Conservation (phyloP, 2,113 vertebrate genomes). For the Tapirus terrestris region DNA sequence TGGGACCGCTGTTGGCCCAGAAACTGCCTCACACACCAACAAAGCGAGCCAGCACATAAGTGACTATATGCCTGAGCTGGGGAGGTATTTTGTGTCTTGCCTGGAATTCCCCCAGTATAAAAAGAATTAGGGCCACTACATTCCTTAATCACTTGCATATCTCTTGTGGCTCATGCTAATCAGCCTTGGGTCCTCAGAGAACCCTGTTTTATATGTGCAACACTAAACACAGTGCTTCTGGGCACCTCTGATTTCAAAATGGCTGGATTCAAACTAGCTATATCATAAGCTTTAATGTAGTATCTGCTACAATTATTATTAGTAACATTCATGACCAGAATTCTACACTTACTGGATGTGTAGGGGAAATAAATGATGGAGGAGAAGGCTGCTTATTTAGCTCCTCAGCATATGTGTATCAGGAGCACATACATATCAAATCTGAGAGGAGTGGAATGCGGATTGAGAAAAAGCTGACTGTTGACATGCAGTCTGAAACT, state of each 20-base stretch:
- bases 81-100: background rate
- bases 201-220: background rate
- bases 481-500: background rate
- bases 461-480: background rate
- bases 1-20: background rate
- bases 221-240: background rate
- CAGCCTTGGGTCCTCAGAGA: background rate
- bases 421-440: background rate
- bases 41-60: background rate
- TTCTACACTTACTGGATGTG: background rate
- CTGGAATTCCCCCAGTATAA: background rate
- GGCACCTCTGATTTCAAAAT: background rate
- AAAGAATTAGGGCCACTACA: background rate
- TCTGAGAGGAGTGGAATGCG: background rate
- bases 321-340: background rate
- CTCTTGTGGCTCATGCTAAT: background rate
- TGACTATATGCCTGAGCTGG: background rate
- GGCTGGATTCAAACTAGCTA: background rate
- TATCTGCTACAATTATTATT: background rate
- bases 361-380: background rate
- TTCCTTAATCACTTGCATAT: background rate
- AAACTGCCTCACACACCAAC: background rate
- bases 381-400: background rate
- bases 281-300: background rate
- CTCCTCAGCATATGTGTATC: background rate